Evolutionary conservation across 1,140 invertebrate genomes (phyloP).

Genomic region (Nebria ingens): DNA sequence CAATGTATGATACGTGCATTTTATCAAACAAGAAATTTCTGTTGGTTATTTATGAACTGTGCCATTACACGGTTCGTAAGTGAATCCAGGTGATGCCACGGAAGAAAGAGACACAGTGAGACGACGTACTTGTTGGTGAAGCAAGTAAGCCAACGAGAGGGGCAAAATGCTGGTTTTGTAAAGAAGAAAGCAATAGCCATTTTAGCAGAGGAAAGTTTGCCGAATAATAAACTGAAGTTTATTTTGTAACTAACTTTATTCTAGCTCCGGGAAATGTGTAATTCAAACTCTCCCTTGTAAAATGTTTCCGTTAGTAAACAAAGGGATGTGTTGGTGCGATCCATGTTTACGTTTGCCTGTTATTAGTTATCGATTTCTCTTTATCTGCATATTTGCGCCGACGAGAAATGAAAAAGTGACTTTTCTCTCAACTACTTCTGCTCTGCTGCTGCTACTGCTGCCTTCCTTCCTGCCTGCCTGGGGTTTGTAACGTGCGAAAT

Average conservation of each 20-base stretch:
- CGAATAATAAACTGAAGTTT: constrained; percentile 8
- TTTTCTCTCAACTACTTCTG: neutral
- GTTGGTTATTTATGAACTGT: constrained; percentile 7
- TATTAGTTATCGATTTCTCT: constrained; percentile 9
- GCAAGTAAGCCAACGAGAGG: neutral
- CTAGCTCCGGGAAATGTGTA: constrained; percentile 6
- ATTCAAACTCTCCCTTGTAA: constrained; percentile 5
- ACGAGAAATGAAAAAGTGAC: neutral
- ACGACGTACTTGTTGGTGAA: neutral
- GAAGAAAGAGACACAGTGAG: neutral
- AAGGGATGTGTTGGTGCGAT: constrained; percentile 3
- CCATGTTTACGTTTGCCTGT: constrained; percentile 5
- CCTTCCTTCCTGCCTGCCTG: neutral
- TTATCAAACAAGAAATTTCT: neutral
- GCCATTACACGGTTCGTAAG: constrained; percentile 2
- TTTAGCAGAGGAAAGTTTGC: constrained; percentile 1
- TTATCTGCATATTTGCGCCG: constrained; percentile 5
- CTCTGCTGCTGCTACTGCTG: neutral
- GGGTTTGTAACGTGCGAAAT: no score
- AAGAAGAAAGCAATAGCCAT: neutral
- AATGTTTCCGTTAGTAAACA: constrained; percentile 9
- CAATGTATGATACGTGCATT: no score
- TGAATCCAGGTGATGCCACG: constrained; percentile 2
- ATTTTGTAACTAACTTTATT: constrained; percentile 9
- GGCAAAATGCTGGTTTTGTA: neutral